phyloP scores from a whole-genome alignment of 2,113 vertebrate species.

The Notothenia rossii region DNA sequence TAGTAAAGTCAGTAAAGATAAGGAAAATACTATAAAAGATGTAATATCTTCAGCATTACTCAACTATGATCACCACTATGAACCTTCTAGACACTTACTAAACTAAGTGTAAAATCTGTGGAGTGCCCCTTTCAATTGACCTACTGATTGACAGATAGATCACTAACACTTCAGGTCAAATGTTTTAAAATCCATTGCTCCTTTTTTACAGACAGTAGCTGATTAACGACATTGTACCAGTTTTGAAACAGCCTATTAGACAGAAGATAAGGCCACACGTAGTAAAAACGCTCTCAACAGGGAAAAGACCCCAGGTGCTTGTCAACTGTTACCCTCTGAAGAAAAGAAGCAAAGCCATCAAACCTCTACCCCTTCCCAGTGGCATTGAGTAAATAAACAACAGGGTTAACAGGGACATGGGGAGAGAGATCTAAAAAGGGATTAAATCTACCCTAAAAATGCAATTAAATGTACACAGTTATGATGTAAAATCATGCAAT shows the following conservation, averaged over 20 bases:
- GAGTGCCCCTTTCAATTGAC: background rate
- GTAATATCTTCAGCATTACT: too few relatives aligned
- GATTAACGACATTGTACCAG: background rate
- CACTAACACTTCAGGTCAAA: background rate
- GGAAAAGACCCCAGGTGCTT: conserved; percentile 26
- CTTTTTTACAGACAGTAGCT: background rate
- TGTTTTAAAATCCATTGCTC: background rate
- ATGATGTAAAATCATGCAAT: background rate
- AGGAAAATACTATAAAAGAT: too few relatives aligned
- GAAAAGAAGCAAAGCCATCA: conserved; percentile 23
- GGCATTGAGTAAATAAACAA: conserved; percentile 40
- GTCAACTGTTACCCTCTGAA: conserved; percentile 23
- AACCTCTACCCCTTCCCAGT: conserved; percentile 19
- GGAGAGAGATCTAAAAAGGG: conserved; percentile 28
- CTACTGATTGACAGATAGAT: background rate
- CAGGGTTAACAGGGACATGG: conserved; percentile 34
- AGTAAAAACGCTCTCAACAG: conserved; percentile 14
- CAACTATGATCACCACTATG: too few relatives aligned
- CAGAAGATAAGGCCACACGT: conserved; percentile 10
- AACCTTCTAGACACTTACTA: too few relatives aligned
- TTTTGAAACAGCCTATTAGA: conserved; percentile 33
- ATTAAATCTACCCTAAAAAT: background rate
- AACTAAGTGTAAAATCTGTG: too few relatives aligned
- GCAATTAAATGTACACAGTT: background rate
- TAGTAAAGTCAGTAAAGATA: too few relatives aligned